phyloP scores from a whole-genome alignment of 2,113 vertebrate genomes.

The Psilopogon haemacephalus region DNA sequence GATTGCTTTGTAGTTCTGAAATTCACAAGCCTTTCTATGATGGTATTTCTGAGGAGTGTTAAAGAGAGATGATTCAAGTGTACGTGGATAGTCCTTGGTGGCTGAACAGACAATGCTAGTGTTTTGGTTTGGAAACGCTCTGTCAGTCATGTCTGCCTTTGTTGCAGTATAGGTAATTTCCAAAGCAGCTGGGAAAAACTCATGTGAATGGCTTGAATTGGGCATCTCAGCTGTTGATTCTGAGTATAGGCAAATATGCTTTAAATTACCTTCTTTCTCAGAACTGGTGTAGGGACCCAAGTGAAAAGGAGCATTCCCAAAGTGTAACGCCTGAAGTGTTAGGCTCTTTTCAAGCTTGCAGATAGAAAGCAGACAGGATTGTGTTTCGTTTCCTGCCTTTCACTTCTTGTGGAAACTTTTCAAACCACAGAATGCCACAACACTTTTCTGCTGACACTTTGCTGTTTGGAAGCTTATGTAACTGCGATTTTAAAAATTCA shows the following conservation, averaged over 20 bases:
- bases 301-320: neutral
- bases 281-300: neutral
- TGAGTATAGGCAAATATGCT: neutral
- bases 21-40: neutral
- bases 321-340: neutral
- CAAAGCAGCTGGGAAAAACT: neutral
- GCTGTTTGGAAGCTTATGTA: neutral
- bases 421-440: neutral
- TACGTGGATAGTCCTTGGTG: neutral
- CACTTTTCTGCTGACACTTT: neutral
- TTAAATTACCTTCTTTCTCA: neutral
- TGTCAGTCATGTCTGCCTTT: accelerated
- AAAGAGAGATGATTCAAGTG: neutral
- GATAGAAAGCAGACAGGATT: neutral
- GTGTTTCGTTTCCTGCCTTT: neutral
- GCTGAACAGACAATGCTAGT: neutral
- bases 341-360: neutral
- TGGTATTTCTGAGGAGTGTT: accelerated
- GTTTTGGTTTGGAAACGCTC: neutral
- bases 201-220: accelerated
- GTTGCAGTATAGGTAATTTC: neutral
- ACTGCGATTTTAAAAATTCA: neutral
- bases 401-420: neutral
- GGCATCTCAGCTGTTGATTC: accelerated
- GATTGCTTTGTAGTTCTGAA: neutral